These are phyloP conservation scores for Rhyacophila brunnea DNA, from an alignment of 1,140 invertebrate genomes.

Conservation along the genomic window DNA sequence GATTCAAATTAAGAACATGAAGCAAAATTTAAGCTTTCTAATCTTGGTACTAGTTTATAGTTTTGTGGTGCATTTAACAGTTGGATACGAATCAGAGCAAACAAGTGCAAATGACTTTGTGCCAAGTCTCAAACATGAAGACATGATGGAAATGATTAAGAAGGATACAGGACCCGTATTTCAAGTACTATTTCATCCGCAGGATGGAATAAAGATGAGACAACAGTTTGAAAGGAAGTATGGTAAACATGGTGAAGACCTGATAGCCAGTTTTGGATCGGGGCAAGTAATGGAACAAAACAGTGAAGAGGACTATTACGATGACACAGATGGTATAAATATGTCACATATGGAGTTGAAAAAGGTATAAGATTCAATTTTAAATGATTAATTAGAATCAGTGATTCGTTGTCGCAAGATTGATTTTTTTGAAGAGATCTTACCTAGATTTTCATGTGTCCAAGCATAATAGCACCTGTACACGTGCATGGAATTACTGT, in stretches of 20 bases:
- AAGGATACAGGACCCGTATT: not conserved
- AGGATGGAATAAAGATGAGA: slow-evolving; percentile 38
- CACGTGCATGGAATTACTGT: too few species aligned
- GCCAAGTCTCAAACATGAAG: not conserved
- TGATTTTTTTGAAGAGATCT: too few species aligned
- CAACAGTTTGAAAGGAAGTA: slow-evolving; percentile 39
- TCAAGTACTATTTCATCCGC: slow-evolving; percentile 37
- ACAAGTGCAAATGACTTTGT: too few species aligned
- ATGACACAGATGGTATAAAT: not conserved
- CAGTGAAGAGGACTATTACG: slow-evolving; percentile 26
- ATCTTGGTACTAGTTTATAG: too few species aligned
- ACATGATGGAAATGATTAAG: not conserved
- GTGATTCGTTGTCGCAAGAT: too few species aligned
- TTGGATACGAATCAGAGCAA: not conserved
- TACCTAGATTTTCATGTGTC: too few species aligned
- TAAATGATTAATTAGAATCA: too few species aligned
- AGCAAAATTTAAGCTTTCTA: too few species aligned
- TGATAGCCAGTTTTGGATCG: slow-evolving; percentile 45
- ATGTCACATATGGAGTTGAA: slow-evolving; percentile 6
- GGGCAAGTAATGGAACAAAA: slow-evolving; percentile 24
- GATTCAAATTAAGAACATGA: too few species aligned
- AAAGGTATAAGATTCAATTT: too few species aligned
- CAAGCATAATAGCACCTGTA: too few species aligned
- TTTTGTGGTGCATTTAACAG: not conserved
- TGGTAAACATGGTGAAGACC: slow-evolving; percentile 42